Base-by-base conservation (phyloP, 2,888 invertebrate species). In the Acholoe squamosa region DNA sequence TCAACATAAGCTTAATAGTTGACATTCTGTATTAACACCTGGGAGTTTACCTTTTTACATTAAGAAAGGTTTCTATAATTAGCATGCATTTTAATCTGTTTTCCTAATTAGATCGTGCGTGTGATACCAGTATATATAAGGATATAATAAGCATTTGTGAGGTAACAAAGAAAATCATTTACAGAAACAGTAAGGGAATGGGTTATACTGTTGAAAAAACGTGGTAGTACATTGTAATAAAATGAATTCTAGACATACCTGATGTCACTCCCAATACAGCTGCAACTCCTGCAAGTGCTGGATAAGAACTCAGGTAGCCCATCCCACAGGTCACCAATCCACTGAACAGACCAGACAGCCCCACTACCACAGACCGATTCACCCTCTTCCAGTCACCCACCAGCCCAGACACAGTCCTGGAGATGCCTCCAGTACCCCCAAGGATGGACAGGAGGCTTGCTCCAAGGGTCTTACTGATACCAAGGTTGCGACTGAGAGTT, bases 381-480 rank as follows among this genome's bases (percentile, higher is more conserved):
- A 86, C 86, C 5, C 28, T 52, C 28, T 19, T 52, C 86, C 3
- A 52, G 86, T 86, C 86, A 0, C 86, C 86, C 19, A 86, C 25
- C 16, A 51, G 52, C 25, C 86, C 86, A 0, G 33, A 86, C 54
- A 56, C 14, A 7, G 54, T 28, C 54, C 86, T 14, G 14, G 86
- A 52, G 31, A 86, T 28, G 0, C 86, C 86, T 25, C 54, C 52
- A 22, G 28, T 28, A 86, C 86, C 86, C 12, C 86, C 86, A 0
- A 86, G 86, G 3, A 86, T 86, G 14, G 86, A 86, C 86, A 86
- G 54, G 28, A 86, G 86, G 28, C 52, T 86, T 10, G 86, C 86
- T 0, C 86, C 54, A 0, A 86, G 86, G 19, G 86, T 86, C 54
- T 86, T 86, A 31, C 31, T 86, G 86, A 86, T 25, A 14, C 86